A percentile compares a stretch with the other conserved stretches of the same genome.
phyloP scores from a whole-genome alignment of 2,797 vertebrate genomes.

The Menidia menidia region DNA sequence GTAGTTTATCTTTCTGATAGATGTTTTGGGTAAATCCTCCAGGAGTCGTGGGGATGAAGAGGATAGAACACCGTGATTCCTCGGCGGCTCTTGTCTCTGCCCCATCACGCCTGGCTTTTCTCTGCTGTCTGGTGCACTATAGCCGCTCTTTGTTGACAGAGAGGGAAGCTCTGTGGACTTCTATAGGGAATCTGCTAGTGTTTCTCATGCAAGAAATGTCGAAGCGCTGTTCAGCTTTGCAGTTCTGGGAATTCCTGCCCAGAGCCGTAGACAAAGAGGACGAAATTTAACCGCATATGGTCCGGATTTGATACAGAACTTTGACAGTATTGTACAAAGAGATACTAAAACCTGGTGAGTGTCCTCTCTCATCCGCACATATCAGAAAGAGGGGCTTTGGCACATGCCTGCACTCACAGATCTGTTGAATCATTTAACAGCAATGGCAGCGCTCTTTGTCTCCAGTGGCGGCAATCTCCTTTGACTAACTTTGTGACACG shows the following conservation, averaged over 20 bases:
- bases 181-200: conserved; percentile 43
- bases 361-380: not conserved
- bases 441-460: not conserved
- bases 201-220: conserved; percentile 48
- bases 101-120: conserved; percentile 37
- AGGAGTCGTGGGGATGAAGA: conserved; percentile 26
- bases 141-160: conserved; percentile 53
- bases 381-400: conserved; percentile 4
- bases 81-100: conserved; percentile 20
- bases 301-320: conserved; percentile 23
- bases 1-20: conserved; percentile 34
- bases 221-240: conserved; percentile 43
- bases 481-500: conserved; percentile 64
- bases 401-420: not conserved
- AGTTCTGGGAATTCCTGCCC: conserved; percentile 52
- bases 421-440: not conserved
- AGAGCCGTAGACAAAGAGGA: conserved; percentile 36
- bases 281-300: conserved; percentile 29
- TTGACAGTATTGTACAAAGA: conserved; percentile 18
- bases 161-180: conserved; percentile 32
- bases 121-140: conserved; percentile 38
- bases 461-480: conserved; percentile 27
- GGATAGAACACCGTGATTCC: conserved; percentile 32
- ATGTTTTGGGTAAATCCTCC: conserved; percentile 42
- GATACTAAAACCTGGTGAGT: conserved; percentile 4